These are phyloP conservation scores for Ecliptopera silaceata DNA, from an alignment of 2,888 invertebrate genomes.

Conservation along the genomic window DNA sequence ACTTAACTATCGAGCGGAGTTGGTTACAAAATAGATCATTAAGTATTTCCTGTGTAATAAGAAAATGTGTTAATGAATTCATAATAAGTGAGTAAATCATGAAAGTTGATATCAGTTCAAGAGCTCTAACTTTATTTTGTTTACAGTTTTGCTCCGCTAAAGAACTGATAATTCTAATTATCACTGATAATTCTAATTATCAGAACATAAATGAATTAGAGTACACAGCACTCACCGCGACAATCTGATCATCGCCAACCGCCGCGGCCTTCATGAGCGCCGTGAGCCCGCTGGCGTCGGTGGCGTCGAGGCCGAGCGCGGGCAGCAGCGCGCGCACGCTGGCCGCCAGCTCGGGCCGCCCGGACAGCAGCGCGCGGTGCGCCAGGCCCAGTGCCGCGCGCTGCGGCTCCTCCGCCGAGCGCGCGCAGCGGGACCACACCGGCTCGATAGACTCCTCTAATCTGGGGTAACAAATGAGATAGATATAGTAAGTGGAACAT, in stretches of 20 bases:
- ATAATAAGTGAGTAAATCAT: too few relatives aligned
- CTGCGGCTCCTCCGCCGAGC: conserved; percentile 81
- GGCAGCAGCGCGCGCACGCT: conserved; percentile 89
- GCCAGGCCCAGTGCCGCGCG: conserved; percentile 89
- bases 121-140: too few relatives aligned
- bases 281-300: conserved; percentile 90
- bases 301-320: conserved; percentile 87
- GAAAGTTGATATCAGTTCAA: too few relatives aligned
- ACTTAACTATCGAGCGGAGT: not conserved
- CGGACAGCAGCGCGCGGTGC: conserved; percentile 91
- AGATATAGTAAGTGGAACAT: too few relatives aligned
- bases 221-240: conserved; percentile 83
- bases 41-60: too few relatives aligned
- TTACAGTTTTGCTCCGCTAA: too few relatives aligned
- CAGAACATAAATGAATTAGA: too few relatives aligned
- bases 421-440: conserved; percentile 66
- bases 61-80: too few relatives aligned
- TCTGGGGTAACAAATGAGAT: conserved; percentile 47
- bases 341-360: conserved; percentile 89
- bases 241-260: conserved; percentile 90
- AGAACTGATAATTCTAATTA: too few relatives aligned
- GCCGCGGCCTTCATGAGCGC: conserved; percentile 93
- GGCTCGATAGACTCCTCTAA: conserved; percentile 83
- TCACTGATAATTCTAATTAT: too few relatives aligned
- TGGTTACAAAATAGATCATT: not conserved